Conservation (phyloP, 2,113 vertebrate genomes). For the Morone chrysops region DNA sequence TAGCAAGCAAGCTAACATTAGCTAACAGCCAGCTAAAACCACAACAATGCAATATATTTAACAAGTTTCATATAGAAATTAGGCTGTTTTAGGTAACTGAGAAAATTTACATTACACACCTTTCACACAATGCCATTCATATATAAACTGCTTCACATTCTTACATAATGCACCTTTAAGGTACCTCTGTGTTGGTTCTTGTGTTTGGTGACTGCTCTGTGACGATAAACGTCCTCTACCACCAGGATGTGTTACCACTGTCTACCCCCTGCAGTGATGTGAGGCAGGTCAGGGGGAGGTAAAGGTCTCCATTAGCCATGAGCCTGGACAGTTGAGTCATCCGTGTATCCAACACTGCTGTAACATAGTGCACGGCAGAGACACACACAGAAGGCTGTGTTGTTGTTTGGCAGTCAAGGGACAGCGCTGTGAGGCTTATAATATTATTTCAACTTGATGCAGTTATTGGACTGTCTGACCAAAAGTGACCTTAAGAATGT, state of each 20-base stretch:
- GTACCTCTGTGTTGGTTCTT: not conserved
- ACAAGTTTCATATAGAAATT: too few species aligned
- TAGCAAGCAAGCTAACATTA: too few species aligned
- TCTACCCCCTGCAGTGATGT: not conserved
- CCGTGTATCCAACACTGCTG: conserved; percentile 15
- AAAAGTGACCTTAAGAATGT: conserved; percentile 54
- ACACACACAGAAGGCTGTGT: conserved; percentile 3
- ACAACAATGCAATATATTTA: too few species aligned
- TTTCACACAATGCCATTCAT: too few species aligned
- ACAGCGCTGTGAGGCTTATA: conserved; percentile 29
- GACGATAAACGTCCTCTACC: conserved; percentile 18
- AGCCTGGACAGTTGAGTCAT: conserved; percentile 54
- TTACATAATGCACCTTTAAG: not conserved
- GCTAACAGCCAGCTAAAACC: too few species aligned
- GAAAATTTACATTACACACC: too few species aligned
- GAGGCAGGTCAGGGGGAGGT: conserved; percentile 25
- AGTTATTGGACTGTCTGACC: conserved; percentile 52
- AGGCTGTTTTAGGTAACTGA: too few species aligned
- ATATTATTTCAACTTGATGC: conserved; percentile 54
- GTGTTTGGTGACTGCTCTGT: conserved; percentile 3
- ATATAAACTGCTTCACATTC: too few species aligned
- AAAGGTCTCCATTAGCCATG: conserved; percentile 60
- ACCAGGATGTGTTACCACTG: not conserved
- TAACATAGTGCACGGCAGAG: conserved; percentile 15
- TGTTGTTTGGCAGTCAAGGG: conserved; percentile 12